Base-by-base conservation (phyloP, 2,888 invertebrate species). In the Unio pictorum region DNA sequence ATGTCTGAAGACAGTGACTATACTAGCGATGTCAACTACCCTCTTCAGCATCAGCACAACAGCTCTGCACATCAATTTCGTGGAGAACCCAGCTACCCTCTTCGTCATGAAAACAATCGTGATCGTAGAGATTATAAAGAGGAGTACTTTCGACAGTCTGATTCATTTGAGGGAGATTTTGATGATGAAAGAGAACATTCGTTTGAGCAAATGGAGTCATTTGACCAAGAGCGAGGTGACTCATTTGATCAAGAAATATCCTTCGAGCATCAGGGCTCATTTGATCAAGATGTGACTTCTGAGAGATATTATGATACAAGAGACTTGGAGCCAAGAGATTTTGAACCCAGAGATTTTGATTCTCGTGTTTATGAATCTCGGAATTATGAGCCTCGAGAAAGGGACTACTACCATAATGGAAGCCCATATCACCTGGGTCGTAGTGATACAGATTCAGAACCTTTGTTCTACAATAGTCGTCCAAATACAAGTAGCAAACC, bases 1-100 rank as follows among this genome's bases (percentile, higher is more conserved):
- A 95, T 97, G 90, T 97, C 97, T 66, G 98, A 98, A 91, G 97
- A 98, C 91, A 96, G 96, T 84, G 98, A 98, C 92, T 98, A 98
- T 91, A 98, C 97, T 75, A 96, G 96, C 76, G 98, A 98, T 91
- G 93, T 97, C 87, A 97, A 97, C 92, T 97, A 95, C 92, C 97
- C 97, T 66, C 83, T 88, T 64, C 88, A 87, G 74, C 90, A 91
- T 76, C 95, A 96, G 89, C 94, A 96, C 85, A 97, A 97, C 92
- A 95, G 95, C 88, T 96, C 96, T 73, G 96, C 95, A 45, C 96
- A 96, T 72, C 97, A 97, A 92, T 91, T 89, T 81, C 88, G 89
- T 62, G 87, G 89, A 61, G 84, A 83, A 67, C 77, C 81, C 4
- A 80, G 78, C 69, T 82, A 81, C 64, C 84, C 81, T 4, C 67